phyloP scores from a whole-genome alignment of 2,888 invertebrate species.

The Palloptera scutellata region DNA sequence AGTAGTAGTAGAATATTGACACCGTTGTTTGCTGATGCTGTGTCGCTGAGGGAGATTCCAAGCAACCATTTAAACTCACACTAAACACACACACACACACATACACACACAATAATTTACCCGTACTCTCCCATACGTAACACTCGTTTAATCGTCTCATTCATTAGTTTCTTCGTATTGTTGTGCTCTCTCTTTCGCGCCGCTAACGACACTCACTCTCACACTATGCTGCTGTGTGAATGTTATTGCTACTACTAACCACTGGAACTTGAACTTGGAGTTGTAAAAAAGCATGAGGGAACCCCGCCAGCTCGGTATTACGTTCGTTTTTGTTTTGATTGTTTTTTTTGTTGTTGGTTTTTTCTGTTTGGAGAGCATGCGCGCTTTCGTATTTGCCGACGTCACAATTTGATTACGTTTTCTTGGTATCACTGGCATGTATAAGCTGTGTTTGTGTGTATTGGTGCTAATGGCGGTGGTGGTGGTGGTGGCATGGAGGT shows the following conservation, averaged over 20 bases:
- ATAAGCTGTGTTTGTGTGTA: conserved; percentile 3
- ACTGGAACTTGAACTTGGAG: conserved; percentile 41
- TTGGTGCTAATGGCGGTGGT: conserved; percentile 23
- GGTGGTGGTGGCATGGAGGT: conserved; percentile 30
- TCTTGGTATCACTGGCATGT: neutral
- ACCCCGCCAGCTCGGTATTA: conserved; percentile 34
- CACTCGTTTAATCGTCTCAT: no score
- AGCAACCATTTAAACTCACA: no score
- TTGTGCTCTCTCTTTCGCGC: no score
- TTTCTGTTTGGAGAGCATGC: conserved; percentile 31
- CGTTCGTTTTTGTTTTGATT: conserved; percentile 16
- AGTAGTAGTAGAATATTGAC: no score
- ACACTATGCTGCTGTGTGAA: no score
- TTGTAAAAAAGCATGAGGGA: conserved; percentile 36
- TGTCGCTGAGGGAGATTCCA: no score
- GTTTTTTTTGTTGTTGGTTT: conserved; percentile 27
- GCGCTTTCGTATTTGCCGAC: conserved; percentile 24
- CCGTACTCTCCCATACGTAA: no score
- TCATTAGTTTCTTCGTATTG: no score
- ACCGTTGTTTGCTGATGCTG: no score
- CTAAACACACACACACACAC: no score
- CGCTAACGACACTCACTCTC: no score
- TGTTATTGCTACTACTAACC: neutral
- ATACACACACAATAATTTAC: no score
- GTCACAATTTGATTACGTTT: conserved; percentile 4